These are phyloP conservation scores for Uria lomvia DNA, from an alignment of 2,113 vertebrate genomes.

Conservation along the genomic window DNA sequence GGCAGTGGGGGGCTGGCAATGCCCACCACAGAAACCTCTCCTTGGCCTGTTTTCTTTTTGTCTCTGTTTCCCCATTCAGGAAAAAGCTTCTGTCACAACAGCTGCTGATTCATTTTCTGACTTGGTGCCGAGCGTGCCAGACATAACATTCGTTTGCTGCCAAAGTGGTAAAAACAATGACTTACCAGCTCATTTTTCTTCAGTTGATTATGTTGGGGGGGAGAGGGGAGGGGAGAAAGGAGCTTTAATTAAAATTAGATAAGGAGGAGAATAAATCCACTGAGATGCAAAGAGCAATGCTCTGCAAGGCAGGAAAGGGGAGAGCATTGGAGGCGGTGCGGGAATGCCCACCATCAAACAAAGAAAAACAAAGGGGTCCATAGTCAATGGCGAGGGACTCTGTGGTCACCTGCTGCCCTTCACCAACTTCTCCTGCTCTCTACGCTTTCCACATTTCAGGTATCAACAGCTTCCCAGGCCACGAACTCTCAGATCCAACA, in stretches of 20 bases:
- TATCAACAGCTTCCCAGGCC: neutral
- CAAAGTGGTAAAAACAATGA: slow-evolving; percentile 65
- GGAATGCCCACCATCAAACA: neutral
- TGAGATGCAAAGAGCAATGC: neutral
- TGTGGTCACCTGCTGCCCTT: neutral
- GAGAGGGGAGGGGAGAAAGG: neutral
- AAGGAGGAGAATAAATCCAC: slow-evolving; percentile 26
- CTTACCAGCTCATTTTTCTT: slow-evolving; percentile 66
- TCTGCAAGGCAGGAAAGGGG: neutral
- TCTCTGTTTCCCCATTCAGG: slow-evolving; percentile 66
- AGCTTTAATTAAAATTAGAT: slow-evolving; percentile 52
- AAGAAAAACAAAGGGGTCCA: neutral
- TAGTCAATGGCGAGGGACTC: neutral
- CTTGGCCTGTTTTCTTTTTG: slow-evolving; percentile 43
- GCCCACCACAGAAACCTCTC: neutral
- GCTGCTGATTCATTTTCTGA: slow-evolving; percentile 72
- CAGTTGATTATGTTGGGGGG: neutral
- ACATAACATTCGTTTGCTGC: slow-evolving; percentile 68
- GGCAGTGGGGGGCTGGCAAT: neutral
- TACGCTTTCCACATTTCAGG: neutral
- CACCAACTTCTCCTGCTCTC: neutral
- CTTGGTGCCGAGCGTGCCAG: slow-evolving; percentile 65
- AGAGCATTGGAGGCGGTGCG: neutral
- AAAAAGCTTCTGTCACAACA: slow-evolving; percentile 68
- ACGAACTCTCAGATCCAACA: neutral